Base-by-base conservation (phyloP, 2,888 invertebrate genomes). In the Conistra vaccinii region DNA sequence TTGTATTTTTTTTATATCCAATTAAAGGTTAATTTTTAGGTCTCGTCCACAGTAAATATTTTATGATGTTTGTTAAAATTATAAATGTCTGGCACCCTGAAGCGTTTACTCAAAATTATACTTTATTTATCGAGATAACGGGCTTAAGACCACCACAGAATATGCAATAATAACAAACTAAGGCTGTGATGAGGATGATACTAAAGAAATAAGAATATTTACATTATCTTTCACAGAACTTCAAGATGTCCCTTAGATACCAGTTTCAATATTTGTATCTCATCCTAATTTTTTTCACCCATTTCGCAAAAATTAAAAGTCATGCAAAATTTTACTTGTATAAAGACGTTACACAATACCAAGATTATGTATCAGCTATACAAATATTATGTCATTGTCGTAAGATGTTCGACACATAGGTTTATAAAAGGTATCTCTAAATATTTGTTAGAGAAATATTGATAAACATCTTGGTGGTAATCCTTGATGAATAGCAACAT, bases 311-410 rank as follows among this genome's bases (percentile, higher is more conserved):
- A 91, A 90, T 90, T 83, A 89, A 89, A 90, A 91, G 90, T 91
- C 91, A 91, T 91, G 91, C 90, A 91, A 92, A 92, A 91, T 91
- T 74, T 65, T 75, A 35, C 91, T 90, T 91, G 88, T 91, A 83
- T 90, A 84, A 88, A 86, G 85, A 79, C 66, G 76, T 88, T 89
- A 84, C 85, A 93, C 92, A 94, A 94, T 91, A 78, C 87, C 12
- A 58, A 89, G 91, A 92, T 92, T 91, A 91, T 78, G 85, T 91
- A 91, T 91, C 79, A 83, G 84, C 90, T 92, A 92, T 91, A 93
- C 92, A 95, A 95, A 95, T 95, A 94, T 95, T 94, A 92, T 94
- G 94, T 93, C 91, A 93, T 94, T 94, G 94, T 94, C 92, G 88
- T 88, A 89, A 89, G 90, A 91, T 91, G 85, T 90, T 88, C 89